These are phyloP conservation scores for Acanthosepion esculentum DNA, from an alignment of 2,888 invertebrate species.

Conservation along the genomic window DNA sequence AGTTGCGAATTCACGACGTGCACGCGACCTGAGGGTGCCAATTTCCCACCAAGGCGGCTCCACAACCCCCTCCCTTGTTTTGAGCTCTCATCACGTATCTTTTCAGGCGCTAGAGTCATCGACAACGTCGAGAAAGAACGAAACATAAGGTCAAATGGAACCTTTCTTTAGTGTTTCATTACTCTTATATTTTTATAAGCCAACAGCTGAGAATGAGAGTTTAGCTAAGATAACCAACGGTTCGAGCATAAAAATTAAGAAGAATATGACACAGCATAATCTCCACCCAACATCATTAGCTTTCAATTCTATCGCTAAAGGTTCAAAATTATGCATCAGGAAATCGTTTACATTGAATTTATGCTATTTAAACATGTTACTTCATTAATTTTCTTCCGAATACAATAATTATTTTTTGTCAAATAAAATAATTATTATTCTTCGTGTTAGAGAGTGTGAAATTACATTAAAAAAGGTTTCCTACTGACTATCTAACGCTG, in stretches of 20 bases:
- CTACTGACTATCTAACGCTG: no score
- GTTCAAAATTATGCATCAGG: not conserved
- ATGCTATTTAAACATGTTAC: not conserved
- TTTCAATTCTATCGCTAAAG: not conserved
- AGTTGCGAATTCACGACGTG: conserved; percentile 33
- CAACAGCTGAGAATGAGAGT: not conserved
- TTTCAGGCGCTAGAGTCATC: not conserved
- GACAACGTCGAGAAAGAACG: not conserved
- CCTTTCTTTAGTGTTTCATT: not conserved
- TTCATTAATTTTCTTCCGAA: not conserved
- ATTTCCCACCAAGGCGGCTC: not conserved
- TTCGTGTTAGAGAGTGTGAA: no score
- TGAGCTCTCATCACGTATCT: not conserved
- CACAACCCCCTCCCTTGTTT: not conserved
- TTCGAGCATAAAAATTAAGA: not conserved
- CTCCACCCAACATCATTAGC: not conserved
- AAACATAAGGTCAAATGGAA: not conserved
- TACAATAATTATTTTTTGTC: not conserved
- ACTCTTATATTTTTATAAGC: not conserved
- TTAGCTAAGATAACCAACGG: not conserved
- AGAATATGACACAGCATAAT: not conserved
- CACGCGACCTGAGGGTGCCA: conserved; percentile 15
- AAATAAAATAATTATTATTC: no score
- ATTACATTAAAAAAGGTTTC: no score
- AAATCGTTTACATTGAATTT: not conserved